phyloP scores from a whole-genome alignment of 2,113 vertebrate genomes.

The Galeopterus variegatus region DNA sequence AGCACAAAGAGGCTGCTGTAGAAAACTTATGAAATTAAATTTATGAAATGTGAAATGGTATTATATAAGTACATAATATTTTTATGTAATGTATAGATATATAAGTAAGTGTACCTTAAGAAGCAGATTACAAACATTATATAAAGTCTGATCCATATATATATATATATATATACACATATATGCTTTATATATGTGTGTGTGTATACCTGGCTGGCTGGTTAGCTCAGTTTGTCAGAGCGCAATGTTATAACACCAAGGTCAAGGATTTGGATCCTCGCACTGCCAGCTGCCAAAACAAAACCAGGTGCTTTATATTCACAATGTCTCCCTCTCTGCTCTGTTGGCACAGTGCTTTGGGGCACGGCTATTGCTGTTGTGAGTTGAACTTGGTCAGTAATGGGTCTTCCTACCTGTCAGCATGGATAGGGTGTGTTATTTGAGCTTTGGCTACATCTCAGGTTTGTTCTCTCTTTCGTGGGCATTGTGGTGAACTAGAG shows the following conservation, averaged over 20 bases:
- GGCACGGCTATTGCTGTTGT: accelerated
- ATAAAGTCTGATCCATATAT: background rate
- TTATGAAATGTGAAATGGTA: background rate
- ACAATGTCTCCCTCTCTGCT: background rate
- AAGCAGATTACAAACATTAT: background rate
- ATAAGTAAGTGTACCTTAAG: conserved; percentile 21
- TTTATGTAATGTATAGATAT: background rate
- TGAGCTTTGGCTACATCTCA: background rate
- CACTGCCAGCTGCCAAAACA: too few relatives aligned
- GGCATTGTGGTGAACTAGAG: background rate
- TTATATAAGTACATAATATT: background rate
- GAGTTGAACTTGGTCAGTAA: background rate
- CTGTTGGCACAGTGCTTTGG: background rate
- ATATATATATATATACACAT: too few relatives aligned
- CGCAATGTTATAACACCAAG: too few relatives aligned
- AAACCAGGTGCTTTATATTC: background rate
- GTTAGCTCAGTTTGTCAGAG: too few relatives aligned
- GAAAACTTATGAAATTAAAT: conserved; percentile 12
- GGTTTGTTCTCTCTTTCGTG: background rate
- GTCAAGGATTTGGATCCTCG: too few relatives aligned
- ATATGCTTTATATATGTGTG: background rate
- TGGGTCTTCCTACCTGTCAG: background rate
- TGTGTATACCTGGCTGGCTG: background rate
- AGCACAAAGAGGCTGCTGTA: background rate
- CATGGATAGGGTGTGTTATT: background rate